phyloP scores from a whole-genome alignment of 2,888 invertebrate species.

The Scaptomyza caliginosa region DNA sequence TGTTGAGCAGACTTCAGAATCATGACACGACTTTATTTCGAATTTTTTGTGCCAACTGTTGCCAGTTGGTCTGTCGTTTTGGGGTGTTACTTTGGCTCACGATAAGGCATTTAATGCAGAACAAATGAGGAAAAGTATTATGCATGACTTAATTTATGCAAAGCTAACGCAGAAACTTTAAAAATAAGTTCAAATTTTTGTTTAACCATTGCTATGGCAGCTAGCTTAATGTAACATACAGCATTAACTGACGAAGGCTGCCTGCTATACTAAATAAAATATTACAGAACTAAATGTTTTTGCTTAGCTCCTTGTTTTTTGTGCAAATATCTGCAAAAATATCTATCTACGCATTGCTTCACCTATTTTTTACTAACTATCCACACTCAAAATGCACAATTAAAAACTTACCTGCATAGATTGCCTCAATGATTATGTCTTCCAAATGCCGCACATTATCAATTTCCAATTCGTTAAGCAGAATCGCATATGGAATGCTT shows the following conservation, averaged over 20 bases:
- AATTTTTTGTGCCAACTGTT: slow-evolving; percentile 37
- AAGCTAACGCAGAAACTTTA: too few species aligned
- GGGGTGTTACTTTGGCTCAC: slow-evolving; percentile 4
- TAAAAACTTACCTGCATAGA: slow-evolving; percentile 91
- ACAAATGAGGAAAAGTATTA: too few species aligned
- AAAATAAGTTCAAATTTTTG: too few species aligned
- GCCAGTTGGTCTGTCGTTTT: slow-evolving; percentile 9
- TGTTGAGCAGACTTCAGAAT: slow-evolving; percentile 13
- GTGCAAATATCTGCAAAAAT: not conserved
- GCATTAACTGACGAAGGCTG: not conserved
- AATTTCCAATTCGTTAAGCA: slow-evolving; percentile 94
- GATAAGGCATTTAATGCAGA: too few species aligned
- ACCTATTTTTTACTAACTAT: not conserved
- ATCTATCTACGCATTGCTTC: not conserved
- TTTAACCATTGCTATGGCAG: not conserved
- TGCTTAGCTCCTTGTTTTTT: not conserved
- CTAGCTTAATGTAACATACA: not conserved
- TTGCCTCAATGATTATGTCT: slow-evolving; percentile 99
- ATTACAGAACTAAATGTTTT: not conserved
- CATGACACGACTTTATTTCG: slow-evolving; percentile 38
- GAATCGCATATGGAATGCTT: slow-evolving; percentile 94
- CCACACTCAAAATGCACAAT: not conserved
- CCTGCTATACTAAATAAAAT: not conserved
- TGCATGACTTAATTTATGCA: too few species aligned
- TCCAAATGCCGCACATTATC: slow-evolving; percentile 96